Conservation (phyloP, 2,113 vertebrate genomes). For the Lagopus leucura region DNA sequence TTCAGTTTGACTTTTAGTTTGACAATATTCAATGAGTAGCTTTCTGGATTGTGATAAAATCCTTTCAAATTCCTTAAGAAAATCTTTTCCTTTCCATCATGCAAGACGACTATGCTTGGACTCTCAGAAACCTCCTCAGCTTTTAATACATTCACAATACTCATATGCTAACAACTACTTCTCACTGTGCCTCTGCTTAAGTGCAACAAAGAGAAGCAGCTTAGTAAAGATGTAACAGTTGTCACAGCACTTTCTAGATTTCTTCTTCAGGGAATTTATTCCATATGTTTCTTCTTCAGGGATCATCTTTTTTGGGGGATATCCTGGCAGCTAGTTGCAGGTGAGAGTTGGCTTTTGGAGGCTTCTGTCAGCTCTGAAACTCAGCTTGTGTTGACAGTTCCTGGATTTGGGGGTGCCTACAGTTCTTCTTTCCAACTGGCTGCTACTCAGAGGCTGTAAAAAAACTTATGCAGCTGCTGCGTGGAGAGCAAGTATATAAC, state of each 20-base stretch:
- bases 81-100: neutral
- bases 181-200: neutral
- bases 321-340: conserved; percentile 16
- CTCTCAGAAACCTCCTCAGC: neutral
- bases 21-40: neutral
- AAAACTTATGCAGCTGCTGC: neutral
- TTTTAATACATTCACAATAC: neutral
- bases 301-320: neutral
- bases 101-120: neutral
- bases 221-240: conserved; percentile 23
- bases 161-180: neutral
- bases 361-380: neutral
- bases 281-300: conserved; percentile 1
- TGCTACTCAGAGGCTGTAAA: neutral
- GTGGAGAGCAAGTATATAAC: neutral
- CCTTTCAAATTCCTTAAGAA: neutral
- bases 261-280: conserved; percentile 24
- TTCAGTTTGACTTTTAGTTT: neutral
- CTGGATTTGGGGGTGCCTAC: neutral
- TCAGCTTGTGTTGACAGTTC: neutral
- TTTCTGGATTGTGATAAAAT: neutral
- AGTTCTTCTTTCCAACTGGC: neutral
- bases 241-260: conserved; percentile 19
- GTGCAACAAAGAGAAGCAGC: neutral
- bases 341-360: neutral